These are phyloP conservation scores for Machimus atricapillus DNA, from an alignment of 2,888 invertebrate species.

Conservation along the genomic window DNA sequence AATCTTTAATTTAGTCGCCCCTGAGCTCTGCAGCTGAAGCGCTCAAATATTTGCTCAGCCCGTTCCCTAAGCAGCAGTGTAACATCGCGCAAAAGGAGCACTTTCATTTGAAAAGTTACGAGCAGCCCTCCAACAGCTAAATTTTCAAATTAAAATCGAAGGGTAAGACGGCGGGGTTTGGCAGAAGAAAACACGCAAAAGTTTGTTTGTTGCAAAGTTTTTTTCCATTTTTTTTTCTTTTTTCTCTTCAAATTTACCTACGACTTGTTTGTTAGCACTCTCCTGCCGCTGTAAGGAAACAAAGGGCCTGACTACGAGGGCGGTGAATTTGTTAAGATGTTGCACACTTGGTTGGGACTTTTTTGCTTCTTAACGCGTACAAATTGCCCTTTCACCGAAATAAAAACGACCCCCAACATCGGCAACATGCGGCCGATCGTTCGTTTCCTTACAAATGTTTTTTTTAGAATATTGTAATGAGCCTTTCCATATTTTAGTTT, in stretches of 20 bases:
- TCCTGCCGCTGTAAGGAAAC: neutral
- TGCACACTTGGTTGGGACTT: neutral
- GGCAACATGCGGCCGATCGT: neutral
- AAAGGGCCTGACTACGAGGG: neutral
- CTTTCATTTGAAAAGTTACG: neutral
- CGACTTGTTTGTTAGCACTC: neutral
- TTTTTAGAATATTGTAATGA: neutral
- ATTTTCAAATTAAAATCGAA: neutral
- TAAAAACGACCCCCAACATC: neutral
- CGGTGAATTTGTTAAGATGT: neutral
- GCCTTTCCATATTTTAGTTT: neutral
- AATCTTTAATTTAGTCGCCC: neutral
- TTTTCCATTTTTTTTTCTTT: neutral
- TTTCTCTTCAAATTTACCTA: neutral
- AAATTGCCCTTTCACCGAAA: neutral
- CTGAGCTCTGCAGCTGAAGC: neutral
- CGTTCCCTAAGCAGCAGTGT: neutral
- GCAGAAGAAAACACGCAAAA: neutral
- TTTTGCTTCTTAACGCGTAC: neutral
- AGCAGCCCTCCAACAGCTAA: neutral
- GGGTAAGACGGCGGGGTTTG: neutral
- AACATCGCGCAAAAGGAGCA: neutral
- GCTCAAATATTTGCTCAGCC: slow-evolving; percentile 7
- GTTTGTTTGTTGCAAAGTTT: neutral
- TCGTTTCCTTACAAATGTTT: neutral